These are phyloP conservation scores for Nematopogon swammerdamellus DNA, from an alignment of 2,888 invertebrate genomes.

Conservation along the genomic window DNA sequence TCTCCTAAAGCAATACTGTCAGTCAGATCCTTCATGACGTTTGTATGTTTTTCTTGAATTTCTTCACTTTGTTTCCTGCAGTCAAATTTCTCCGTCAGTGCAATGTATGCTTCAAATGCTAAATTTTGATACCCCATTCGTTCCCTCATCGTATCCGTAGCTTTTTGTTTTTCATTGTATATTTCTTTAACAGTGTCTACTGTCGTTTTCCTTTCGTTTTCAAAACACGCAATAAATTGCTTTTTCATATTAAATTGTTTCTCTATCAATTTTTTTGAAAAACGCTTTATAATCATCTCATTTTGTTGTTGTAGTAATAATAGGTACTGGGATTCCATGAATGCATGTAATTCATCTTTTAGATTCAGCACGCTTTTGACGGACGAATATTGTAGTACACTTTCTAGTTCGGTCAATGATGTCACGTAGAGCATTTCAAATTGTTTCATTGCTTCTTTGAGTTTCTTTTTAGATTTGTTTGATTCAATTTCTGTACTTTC, in stretches of 20 bases:
- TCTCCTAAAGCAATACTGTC: neutral
- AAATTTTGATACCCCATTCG: neutral
- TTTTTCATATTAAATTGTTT: too few species aligned
- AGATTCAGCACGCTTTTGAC: conserved; percentile 9
- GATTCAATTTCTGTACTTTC: neutral
- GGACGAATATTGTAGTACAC: conserved; percentile 25
- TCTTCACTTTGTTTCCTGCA: conserved; percentile 23
- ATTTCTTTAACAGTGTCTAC: neutral
- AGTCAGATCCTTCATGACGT: conserved; percentile 11
- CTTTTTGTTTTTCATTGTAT: neutral
- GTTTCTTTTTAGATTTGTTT: conserved; percentile 10
- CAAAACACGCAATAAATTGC: too few species aligned
- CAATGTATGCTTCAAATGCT: conserved; percentile 43
- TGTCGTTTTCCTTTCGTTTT: neutral
- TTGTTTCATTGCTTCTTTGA: conserved; percentile 25
- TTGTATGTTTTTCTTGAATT: conserved; percentile 29
- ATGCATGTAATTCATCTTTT: neutral
- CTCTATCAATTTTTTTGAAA: neutral
- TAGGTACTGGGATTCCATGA: neutral
- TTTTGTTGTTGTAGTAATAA: neutral
- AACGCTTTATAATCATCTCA: neutral
- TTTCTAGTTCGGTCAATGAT: conserved; percentile 30
- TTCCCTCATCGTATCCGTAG: neutral
- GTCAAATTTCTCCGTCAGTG: conserved; percentile 38
- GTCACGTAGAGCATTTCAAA: conserved; percentile 25